These are phyloP conservation scores for Macaria liturata DNA, from an alignment of 2,888 invertebrate genomes.

Conservation along the genomic window DNA sequence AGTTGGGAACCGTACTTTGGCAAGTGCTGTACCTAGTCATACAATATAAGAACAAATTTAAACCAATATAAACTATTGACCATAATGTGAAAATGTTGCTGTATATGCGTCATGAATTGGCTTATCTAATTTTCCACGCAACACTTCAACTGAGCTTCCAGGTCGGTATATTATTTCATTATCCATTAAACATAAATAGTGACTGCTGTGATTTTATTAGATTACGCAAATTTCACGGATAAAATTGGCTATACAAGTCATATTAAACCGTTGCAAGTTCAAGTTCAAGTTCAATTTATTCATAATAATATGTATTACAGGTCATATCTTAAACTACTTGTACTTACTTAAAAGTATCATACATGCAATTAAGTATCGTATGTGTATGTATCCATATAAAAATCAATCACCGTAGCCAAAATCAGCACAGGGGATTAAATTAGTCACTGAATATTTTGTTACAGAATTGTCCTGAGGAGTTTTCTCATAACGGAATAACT, in stretches of 20 bases:
- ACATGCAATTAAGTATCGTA: no score
- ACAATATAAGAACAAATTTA: neutral
- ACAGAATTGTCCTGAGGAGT: constrained; percentile 65
- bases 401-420: neutral
- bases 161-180: constrained; percentile 20
- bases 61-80: neutral
- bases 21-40: constrained; percentile 5
- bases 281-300: no score
- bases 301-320: no score
- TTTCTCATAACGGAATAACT: constrained; percentile 50
- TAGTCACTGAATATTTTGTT: constrained; percentile 23
- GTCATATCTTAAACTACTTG: no score
- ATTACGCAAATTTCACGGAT: neutral
- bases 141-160: constrained; percentile 27
- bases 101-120: constrained; percentile 2
- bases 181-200: no score
- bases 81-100: constrained; percentile 9
- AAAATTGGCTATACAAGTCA: neutral
- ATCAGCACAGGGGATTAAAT: no score
- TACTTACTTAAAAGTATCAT: no score
- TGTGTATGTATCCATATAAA: neutral
- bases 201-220: no score
- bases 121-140: constrained; percentile 11
- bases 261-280: neutral
- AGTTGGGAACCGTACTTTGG: constrained; percentile 23